Conservation (phyloP, 2,113 vertebrate species). For the Oreochromis aureus region DNA sequence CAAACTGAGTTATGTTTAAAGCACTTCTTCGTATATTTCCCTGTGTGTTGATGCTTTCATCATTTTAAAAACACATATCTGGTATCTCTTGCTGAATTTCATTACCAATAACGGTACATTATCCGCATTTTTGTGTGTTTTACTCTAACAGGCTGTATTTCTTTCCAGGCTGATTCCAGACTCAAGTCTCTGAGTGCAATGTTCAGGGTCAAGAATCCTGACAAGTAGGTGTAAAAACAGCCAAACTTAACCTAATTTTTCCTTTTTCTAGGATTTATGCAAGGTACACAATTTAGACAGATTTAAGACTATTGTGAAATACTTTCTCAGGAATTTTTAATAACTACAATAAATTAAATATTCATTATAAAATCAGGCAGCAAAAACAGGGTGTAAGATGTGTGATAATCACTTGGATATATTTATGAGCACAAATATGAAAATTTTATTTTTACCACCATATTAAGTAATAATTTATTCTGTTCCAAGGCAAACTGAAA, state of each 20-base stretch:
- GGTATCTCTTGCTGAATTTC: neutral
- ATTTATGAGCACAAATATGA: neutral
- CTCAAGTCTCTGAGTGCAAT: constrained; percentile 92
- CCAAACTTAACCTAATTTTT: neutral
- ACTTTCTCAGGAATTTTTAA: neutral
- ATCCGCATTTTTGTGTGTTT: neutral
- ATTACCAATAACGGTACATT: neutral
- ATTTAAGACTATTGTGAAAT: neutral
- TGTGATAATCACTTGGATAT: neutral
- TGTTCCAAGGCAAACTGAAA: neutral
- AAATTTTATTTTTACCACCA: neutral
- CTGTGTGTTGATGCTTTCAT: neutral
- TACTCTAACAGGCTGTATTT: too few species aligned
- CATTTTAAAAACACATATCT: neutral
- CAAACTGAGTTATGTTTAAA: neutral
- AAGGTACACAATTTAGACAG: neutral
- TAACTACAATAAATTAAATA: neutral
- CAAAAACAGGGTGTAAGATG: neutral
- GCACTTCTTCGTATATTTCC: neutral
- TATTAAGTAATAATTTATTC: neutral
- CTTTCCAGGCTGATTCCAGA: constrained; percentile 89
- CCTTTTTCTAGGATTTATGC: neutral
- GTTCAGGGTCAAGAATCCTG: constrained; percentile 93
- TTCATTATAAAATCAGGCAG: neutral
- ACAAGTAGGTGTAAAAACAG: constrained; percentile 81